Evolutionary conservation across 2,888 invertebrate genomes (phyloP), one percentile per base, ranked within the genome.

Genomic region (Eupithecia inturbata): DNA sequence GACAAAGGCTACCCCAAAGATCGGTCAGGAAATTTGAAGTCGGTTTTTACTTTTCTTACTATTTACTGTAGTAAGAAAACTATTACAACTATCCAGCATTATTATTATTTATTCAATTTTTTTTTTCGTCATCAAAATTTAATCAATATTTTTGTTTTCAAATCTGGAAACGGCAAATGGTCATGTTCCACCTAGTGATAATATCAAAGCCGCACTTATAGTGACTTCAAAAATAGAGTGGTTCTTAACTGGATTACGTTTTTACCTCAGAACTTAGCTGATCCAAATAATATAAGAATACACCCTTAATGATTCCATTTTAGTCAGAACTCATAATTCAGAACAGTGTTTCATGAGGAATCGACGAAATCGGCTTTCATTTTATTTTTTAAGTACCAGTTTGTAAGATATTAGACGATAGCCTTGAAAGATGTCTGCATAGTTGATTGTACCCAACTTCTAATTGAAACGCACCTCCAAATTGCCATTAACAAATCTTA

Each of bases 381-480:
- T 19, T 16, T 45, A 19, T 16, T 45, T 19, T 45, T n/a, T n/a
- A 5, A 10, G 45, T 45, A 45, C 49, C 9, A 53, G n/a, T 60
- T 10, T 3, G 2, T 1, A 36, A 36, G 14, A 49, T 49, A 49
- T n/a, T 28, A 22, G 53, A 22, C 10, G 4, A 26, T 4, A 26
- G 1, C 10, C 22, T 57, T 5, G 57, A 53, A n/a, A 57, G 12
- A 26, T 57, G 14, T 26, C 22, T 31, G 4, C 2, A 31, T 5
- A 0, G 36, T 14, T 39, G 66, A 66, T 39, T 62, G 45, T 68
- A 72, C 67, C 68, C 64, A 68, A 67, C 45, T 63, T 71, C 66
- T 73, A 76, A 76, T 76, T 76, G 71, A 73, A 76, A 76, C 73
- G 75, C 70, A 72, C 71, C 70, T 70, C 60, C 36, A 41, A 64